Conservation (phyloP, 2,888 invertebrate species). For the Chloromyia formosa region DNA sequence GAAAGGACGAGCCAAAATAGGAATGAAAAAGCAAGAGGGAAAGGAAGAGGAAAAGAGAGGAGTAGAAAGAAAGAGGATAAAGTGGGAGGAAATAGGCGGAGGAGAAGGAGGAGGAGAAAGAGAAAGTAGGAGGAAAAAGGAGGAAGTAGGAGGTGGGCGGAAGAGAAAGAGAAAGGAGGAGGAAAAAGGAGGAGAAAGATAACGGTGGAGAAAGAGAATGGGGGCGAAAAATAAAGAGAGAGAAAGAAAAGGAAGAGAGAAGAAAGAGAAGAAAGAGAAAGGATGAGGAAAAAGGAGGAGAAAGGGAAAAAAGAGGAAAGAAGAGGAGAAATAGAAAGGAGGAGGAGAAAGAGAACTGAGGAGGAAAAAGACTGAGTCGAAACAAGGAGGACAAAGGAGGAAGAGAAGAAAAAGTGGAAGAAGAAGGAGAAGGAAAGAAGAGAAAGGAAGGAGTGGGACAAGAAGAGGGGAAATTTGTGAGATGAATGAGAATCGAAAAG, state of each 20-base stretch:
- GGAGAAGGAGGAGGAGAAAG: constrained; percentile 4
- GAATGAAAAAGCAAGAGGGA: background rate
- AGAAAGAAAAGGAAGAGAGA: constrained; percentile 3
- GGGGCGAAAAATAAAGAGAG: constrained; percentile 10
- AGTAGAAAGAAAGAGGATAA: background rate
- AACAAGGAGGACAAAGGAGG: no score
- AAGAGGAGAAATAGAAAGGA: background rate
- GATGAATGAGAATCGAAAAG: no score
- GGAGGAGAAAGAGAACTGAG: background rate
- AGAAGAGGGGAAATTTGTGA: no score
- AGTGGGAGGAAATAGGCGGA: background rate
- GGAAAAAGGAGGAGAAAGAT: background rate
- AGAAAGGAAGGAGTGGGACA: no score
- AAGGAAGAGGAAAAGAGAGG: background rate
- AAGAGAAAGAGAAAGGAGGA: background rate
- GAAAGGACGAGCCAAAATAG: background rate
- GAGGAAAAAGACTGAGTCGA: background rate
- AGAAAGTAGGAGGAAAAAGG: background rate
- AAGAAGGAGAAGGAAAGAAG: no score
- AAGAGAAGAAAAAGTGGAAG: no score
- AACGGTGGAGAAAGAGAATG: background rate
- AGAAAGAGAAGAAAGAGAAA: constrained; percentile 14
- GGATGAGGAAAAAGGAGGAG: background rate
- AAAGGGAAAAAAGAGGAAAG: background rate
- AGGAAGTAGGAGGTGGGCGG: background rate